A percentile compares a stretch with the other conserved stretches of the same genome.
These are phyloP conservation scores for Cartodere bifasciata DNA, from an alignment of 2,888 invertebrate species.

Conservation along the genomic window DNA sequence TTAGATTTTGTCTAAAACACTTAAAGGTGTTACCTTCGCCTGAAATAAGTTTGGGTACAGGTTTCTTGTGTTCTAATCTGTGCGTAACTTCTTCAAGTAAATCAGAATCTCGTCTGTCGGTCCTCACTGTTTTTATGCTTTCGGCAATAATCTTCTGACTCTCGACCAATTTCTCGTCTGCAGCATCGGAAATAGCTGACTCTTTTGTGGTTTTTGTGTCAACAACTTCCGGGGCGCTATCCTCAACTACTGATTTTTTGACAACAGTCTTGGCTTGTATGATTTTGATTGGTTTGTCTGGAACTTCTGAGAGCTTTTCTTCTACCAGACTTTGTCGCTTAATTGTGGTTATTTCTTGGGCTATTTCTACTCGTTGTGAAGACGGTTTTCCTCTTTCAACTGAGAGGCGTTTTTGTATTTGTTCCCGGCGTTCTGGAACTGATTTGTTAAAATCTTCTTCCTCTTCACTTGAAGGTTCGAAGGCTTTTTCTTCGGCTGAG, in stretches of 20 bases:
- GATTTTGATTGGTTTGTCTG: conserved; percentile 35
- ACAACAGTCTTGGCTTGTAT: conserved; percentile 29
- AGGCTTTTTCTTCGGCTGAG: conserved; percentile 62
- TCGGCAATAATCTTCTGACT: not conserved
- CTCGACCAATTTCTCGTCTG: too few relatives aligned
- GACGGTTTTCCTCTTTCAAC: conserved; percentile 56
- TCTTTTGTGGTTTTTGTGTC: too few relatives aligned
- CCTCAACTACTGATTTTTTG: conserved; percentile 32
- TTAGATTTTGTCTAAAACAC: too few relatives aligned
- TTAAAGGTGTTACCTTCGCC: conserved; percentile 21
- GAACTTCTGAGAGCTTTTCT: conserved; percentile 43
- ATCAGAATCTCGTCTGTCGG: conserved; percentile 30
- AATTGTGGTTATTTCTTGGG: conserved; percentile 55
- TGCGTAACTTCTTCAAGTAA: conserved; percentile 37
- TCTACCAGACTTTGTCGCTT: conserved; percentile 47
- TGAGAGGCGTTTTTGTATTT: conserved; percentile 61
- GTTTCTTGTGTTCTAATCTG: conserved; percentile 28
- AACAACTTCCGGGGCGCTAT: conserved; percentile 38
- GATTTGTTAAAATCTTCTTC: conserved; percentile 54
- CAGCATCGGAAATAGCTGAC: too few relatives aligned
- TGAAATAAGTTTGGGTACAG: conserved; percentile 17
- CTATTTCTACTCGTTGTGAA: conserved; percentile 59
- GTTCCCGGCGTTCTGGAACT: conserved; percentile 63
- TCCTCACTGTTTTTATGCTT: conserved; percentile 25
- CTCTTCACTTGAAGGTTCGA: conserved; percentile 44